These are phyloP conservation scores for Ceratina calcarata DNA, from an alignment of 1,140 invertebrate genomes.

Conservation along the genomic window DNA sequence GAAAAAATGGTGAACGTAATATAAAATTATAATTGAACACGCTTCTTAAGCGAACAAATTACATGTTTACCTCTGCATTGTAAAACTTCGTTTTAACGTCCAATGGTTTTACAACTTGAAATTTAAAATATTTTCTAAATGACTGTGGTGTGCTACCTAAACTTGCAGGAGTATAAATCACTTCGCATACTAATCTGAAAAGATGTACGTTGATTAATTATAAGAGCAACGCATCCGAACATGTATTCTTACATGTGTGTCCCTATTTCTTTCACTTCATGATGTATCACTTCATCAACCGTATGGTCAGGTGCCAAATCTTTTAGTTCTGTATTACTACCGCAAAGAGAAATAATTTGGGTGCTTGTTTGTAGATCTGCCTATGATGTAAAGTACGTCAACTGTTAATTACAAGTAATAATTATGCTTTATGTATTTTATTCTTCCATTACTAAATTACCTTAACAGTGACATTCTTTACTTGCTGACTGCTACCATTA, in stretches of 20 bases:
- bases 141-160: constrained; percentile 86
- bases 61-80: constrained; percentile 89
- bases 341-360: constrained; percentile 89
- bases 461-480: constrained; percentile 91
- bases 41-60: neutral
- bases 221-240: neutral
- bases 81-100: constrained; percentile 99
- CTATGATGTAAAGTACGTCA: constrained; percentile 73
- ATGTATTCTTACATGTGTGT: constrained; percentile 91
- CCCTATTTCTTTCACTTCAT: constrained; percentile 99
- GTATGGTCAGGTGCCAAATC: constrained; percentile 91
- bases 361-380: constrained; percentile 96
- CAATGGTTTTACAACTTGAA: constrained; percentile 97
- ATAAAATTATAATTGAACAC: too few species aligned
- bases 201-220: constrained; percentile 15
- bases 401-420: neutral
- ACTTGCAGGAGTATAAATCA: constrained; percentile 88
- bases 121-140: constrained; percentile 99
- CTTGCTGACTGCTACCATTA: constrained; percentile 93
- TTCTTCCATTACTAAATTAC: constrained; percentile 73
- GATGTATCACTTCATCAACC: constrained; percentile 96
- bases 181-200: constrained; percentile 95
- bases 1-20: too few species aligned
- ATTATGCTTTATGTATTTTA: constrained; percentile 37
- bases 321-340: constrained; percentile 83